Base-by-base conservation (phyloP, 2,888 invertebrate species). In the Coelopa pilipes region DNA sequence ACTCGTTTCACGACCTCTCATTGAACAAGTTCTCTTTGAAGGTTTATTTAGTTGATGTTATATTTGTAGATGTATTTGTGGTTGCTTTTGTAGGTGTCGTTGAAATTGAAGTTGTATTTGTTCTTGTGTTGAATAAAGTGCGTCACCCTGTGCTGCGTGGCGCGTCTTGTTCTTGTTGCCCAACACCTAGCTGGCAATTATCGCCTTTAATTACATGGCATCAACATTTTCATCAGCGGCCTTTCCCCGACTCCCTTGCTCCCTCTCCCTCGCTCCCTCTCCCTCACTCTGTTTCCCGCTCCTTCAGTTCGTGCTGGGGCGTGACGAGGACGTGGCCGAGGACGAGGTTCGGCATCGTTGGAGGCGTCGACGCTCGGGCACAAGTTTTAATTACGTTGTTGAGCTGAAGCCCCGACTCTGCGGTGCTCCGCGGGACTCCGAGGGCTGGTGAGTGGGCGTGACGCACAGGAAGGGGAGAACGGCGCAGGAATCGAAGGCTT, bases 201-300 rank as follows among this genome's bases (percentile, higher is more conserved):
- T 66, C 66, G 49, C 66, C 66, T 66, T 50, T 66, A 66, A 66
- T 66, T 66, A 49, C 50, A 49, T 49, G 47, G 24, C 47, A 66
- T 66, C 13, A 49, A 49, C 5, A 49, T 49, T 49, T 34, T 60
- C 13, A 11, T 60, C 24, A 62, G 4, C 21, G 2, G 53, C 15
- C 10, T 53, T n/a, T 53, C 13, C 10, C n/a, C 3, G 4, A 7
- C 10, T 53, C 15, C 3, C 53, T 9, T 4, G 3, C 15, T 7
- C 15, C 53, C 53, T 4, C 21, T 5, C 15, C 17, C 17, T 13
- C 10, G 2, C n/a, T 53, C 15, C 10, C 13, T 53, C 21, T 15
- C 19, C 11, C 24, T 10, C 24, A 34, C 10, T 45, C 9, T n/a
- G 15, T 21, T 62, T 24, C 15, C 13, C 34, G 10, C 34, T n/a